These are phyloP conservation scores for Elysia crispata DNA, from an alignment of 2,888 invertebrate genomes.

Conservation along the genomic window DNA sequence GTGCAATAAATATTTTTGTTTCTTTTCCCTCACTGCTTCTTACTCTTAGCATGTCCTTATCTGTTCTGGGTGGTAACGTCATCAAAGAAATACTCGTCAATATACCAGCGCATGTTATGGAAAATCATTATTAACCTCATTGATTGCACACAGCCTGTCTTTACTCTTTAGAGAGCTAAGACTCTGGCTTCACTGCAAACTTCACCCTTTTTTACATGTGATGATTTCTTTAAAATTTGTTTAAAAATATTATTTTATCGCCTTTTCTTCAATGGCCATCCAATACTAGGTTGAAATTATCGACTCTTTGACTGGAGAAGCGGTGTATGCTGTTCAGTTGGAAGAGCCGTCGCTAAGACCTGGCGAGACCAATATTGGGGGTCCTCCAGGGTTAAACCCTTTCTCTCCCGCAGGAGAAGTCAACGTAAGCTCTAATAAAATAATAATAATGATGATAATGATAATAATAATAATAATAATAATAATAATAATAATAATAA, in stretches of 20 bases:
- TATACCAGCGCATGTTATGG: no score
- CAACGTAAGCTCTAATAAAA: conserved; percentile 47
- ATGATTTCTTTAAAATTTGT: background rate
- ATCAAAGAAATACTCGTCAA: no score
- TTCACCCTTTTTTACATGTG: no score
- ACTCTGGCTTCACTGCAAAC: no score
- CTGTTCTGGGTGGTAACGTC: no score
- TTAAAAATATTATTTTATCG: background rate
- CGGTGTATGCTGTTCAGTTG: conserved; percentile 48
- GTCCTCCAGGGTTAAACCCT: conserved; percentile 60
- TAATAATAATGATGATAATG: background rate
- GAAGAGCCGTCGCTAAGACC: conserved; percentile 55
- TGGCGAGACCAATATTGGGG: conserved; percentile 56
- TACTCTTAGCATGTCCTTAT: no score
- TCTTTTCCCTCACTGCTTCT: no score
- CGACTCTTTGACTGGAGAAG: conserved; percentile 35
- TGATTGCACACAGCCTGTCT: no score
- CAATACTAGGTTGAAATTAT: conserved; percentile 41
- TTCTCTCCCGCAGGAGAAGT: conserved; percentile 61
- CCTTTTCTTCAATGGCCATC: background rate
- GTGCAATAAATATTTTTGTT: no score
- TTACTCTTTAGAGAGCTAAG: no score
- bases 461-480: background rate
- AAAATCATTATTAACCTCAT: no score
- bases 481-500: background rate